Conservation (phyloP, 30 jellyfish, hydroid and myxozoan genomes). For the Turritopsis rubra region DNA sequence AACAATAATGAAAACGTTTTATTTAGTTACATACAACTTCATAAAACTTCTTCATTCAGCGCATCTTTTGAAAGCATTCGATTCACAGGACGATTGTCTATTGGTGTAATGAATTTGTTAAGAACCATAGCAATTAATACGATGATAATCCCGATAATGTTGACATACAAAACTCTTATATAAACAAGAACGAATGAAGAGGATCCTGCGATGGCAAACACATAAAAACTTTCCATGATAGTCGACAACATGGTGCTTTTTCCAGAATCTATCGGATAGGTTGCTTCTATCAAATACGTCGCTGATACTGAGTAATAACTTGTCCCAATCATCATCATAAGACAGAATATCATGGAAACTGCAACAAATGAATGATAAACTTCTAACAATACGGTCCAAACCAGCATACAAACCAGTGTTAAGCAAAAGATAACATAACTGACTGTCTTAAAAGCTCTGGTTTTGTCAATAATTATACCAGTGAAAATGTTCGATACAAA, state of each 20-base stretch:
- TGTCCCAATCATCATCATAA: slow-evolving; percentile 17
- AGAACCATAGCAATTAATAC: background rate
- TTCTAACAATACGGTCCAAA: slow-evolving; percentile 24
- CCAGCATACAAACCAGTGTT: background rate
- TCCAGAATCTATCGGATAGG: slow-evolving; percentile 29
- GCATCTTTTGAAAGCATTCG: background rate
- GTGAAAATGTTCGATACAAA: slow-evolving; percentile 15
- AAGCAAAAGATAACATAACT: slow-evolving; percentile 11
- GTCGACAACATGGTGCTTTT: slow-evolving; percentile 26
- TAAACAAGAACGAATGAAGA: slow-evolving; percentile 18
- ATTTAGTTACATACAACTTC: too few species aligned
- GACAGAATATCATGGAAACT: slow-evolving; percentile 8
- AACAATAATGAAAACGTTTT: too few species aligned
- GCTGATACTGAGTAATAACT: slow-evolving; percentile 30
- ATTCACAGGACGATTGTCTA: background rate
- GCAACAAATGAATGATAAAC: slow-evolving; percentile 16
- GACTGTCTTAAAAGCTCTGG: slow-evolving; percentile 8
- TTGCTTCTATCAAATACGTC: slow-evolving; percentile 21
- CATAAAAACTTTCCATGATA: background rate
- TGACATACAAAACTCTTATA: slow-evolving; percentile 20
- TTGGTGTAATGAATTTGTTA: background rate
- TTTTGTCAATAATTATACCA: slow-evolving; percentile 23
- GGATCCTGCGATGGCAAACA: background rate
- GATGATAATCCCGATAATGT: slow-evolving; percentile 9
- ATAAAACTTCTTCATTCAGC: background rate